Base-by-base conservation (phyloP, 2,888 invertebrate species). In the Tribolium freemani region DNA sequence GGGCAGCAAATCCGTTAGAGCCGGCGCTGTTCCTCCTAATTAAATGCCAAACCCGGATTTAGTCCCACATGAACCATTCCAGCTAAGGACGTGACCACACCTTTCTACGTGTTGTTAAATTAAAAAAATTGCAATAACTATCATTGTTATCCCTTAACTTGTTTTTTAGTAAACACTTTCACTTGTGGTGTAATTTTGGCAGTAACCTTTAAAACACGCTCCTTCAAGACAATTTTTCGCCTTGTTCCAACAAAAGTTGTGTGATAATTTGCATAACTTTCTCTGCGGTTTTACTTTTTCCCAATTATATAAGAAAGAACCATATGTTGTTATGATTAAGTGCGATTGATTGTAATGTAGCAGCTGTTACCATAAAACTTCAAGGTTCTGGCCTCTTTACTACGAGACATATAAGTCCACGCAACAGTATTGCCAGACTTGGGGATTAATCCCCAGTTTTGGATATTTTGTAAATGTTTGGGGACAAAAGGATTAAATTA, bases 341-440 rank as follows among this genome's bases (percentile, higher is more conserved):
- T 6, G 31, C 38, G 13, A 13, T 57, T 16, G 31, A 11, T 54
- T 54, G 16, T 31, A 38, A 45, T 50, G 20, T 61, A 63, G 56
- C 63, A 63, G 45, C 51, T 61, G 60, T 57, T 66, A 53, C 56
- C 21, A 61, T 60, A 69, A 68, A 57, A 58, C 53, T 38, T 75
- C 75, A 75, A 75, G 75, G 72, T 70, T 70, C 38, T 68, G 75
- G 64, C 72, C 75, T 68, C 72, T 67, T 75, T 75, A 67, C 46
- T 50, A 38, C 31, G 10, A 63, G 54, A 61, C 54, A 16, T 71
- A 66, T 71, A 71, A 68, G 70, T 73, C 64, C 63, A 63, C 11
- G 48, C 72, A n/a, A n/a, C n/a, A n/a, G n/a, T n/a, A n/a, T n/a
- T n/a, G n/a, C n/a, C n/a, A n/a, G n/a, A n/a, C n/a, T n/a, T n/a